Evolutionary conservation across 2,797 vertebrate genomes (phyloP).

Genomic region (Ispidina picta): DNA sequence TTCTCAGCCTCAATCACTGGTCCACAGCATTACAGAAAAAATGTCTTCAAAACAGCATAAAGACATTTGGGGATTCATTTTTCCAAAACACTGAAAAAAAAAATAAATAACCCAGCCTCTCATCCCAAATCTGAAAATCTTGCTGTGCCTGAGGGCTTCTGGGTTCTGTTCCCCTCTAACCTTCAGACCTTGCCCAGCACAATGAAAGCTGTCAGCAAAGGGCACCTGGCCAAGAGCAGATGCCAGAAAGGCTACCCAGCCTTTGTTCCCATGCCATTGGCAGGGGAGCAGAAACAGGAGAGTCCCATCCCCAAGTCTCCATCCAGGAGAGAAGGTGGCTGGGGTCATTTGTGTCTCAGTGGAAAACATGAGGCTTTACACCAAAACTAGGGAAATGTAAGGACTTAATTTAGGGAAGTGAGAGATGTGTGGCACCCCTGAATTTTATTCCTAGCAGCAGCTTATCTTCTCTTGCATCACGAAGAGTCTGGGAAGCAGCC

Average conservation of each 20-base stretch:
- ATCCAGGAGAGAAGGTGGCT: neutral
- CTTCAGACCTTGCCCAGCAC: neutral
- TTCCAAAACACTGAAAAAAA: neutral
- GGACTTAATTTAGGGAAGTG: neutral
- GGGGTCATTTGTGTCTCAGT: neutral
- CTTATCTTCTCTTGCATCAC: slow-evolving; percentile 21
- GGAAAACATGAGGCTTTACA: neutral
- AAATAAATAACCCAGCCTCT: neutral
- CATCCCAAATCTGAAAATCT: neutral
- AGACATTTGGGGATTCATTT: neutral
- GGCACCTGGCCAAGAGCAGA: slow-evolving; percentile 24
- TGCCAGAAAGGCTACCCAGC: neutral
- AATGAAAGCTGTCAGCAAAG: neutral
- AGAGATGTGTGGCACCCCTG: neutral
- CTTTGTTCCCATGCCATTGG: neutral
- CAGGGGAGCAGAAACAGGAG: neutral
- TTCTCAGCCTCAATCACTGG: neutral
- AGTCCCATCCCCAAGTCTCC: neutral
- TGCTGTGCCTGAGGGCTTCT: neutral
- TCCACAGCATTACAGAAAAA: neutral
- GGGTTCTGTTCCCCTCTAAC: neutral
- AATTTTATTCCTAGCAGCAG: neutral
- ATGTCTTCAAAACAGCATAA: neutral
- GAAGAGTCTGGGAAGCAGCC: slow-evolving; percentile 48
- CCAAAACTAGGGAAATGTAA: neutral